These are phyloP conservation scores for Tachycineta bicolor DNA, from an alignment of 2,113 vertebrate species.

Conservation along the genomic window DNA sequence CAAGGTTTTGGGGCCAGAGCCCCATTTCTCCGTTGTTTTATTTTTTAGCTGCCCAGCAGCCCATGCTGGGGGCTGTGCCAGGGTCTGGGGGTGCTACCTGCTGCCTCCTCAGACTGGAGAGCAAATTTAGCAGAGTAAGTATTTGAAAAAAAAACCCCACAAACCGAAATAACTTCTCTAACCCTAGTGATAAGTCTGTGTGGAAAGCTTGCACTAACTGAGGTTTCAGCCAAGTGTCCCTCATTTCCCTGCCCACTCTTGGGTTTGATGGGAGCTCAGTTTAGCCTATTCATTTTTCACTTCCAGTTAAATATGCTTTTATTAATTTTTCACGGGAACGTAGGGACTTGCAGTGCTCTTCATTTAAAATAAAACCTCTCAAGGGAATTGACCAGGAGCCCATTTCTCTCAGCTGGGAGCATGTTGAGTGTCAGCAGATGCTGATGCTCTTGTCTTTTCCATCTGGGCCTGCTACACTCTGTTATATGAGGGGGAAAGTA, in stretches of 20 bases:
- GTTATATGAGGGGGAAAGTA: neutral
- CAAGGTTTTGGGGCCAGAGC: neutral
- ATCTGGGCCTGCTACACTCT: neutral
- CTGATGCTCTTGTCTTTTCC: neutral
- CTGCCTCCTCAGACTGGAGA: neutral
- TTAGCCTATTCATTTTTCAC: neutral
- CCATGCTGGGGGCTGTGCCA: neutral
- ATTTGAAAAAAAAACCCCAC: neutral
- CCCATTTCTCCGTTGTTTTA: rapidly evolving
- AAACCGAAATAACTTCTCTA: neutral
- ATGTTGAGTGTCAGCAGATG: neutral
- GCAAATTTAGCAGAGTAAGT: neutral
- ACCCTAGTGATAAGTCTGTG: neutral
- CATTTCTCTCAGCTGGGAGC: neutral
- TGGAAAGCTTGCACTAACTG: neutral
- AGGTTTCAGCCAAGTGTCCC: neutral
- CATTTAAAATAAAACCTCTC: neutral
- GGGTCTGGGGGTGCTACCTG: neutral
- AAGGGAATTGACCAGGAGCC: neutral
- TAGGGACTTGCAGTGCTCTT: neutral
- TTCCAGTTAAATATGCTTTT: neutral
- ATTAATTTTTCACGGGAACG: neutral
- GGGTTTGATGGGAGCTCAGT: neutral
- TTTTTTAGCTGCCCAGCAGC: neutral
- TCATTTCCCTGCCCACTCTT: rapidly evolving